Percentiles rank a stretch among this genome's conserved stretches.
phyloP scores from a whole-genome alignment of 2,888 invertebrate species.

The Epirrhoe alternata region DNA sequence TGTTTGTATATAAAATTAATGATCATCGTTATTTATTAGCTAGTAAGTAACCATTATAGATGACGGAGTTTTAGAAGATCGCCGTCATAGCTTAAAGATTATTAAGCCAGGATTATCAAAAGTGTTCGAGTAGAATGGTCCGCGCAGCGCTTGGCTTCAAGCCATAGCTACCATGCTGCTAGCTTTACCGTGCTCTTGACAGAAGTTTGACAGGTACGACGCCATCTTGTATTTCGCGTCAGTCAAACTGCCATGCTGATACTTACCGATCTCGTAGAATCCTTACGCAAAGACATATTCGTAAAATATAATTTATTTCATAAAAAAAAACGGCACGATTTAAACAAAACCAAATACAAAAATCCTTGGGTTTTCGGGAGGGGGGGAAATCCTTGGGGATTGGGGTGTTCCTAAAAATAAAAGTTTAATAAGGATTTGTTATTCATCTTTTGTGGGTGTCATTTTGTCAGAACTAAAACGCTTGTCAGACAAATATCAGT shows the following conservation, averaged over 20 bases:
- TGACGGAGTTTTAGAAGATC: no score
- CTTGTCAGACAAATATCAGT: neutral
- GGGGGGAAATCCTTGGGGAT: slow-evolving; percentile 34
- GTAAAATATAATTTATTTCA: slow-evolving; percentile 51
- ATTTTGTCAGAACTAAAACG: neutral
- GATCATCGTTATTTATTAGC: no score
- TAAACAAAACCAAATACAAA: slow-evolving; percentile 33
- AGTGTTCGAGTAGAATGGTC: neutral
- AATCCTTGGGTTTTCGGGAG: slow-evolving; percentile 32
- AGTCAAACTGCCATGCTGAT: slow-evolving; percentile 51
- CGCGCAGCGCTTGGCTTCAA: neutral
- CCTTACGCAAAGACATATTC: slow-evolving; percentile 72
- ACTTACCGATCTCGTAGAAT: slow-evolving; percentile 82
- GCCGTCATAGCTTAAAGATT: neutral
- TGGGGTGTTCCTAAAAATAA: slow-evolving; percentile 40
- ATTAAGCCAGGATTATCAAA: neutral
- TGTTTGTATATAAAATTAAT: no score
- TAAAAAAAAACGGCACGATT: slow-evolving; percentile 42
- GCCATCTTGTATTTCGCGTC: slow-evolving; percentile 42
- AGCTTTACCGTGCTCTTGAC: slow-evolving; percentile 45
- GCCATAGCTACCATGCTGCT: slow-evolving; percentile 41
- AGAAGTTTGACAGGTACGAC: slow-evolving; percentile 37
- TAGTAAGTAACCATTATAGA: no score
- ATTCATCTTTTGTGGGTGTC: neutral
- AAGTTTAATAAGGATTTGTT: slow-evolving; percentile 1